Conservation (phyloP, 2,113 vertebrate species). For the Sisor rabdophorus region DNA sequence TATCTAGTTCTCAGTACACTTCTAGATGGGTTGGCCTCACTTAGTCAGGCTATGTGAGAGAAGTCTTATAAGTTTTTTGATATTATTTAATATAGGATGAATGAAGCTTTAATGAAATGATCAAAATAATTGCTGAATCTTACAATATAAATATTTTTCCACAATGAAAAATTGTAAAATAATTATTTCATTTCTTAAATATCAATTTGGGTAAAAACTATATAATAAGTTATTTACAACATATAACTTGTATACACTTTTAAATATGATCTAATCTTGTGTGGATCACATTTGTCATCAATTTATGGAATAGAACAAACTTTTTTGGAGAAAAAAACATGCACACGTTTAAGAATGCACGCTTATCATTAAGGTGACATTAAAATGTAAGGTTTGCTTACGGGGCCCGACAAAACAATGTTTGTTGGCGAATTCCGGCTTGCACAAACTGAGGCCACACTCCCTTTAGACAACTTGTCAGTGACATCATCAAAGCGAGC, state of each 20-base stretch:
- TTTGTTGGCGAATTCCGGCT: constrained; percentile 51
- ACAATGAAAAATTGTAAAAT: too few relatives aligned
- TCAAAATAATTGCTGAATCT: neutral
- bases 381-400: neutral
- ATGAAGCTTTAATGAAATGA: neutral
- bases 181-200: too few relatives aligned
- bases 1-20: neutral
- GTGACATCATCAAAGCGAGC: constrained; percentile 74
- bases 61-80: too few relatives aligned
- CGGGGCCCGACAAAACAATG: neutral
- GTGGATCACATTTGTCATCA: neutral
- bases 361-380: neutral
- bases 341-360: neutral
- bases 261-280: neutral
- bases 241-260: neutral
- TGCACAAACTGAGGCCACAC: constrained; percentile 67
- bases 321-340: neutral
- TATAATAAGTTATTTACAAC: neutral
- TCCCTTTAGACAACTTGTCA: constrained; percentile 66
- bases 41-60: neutral
- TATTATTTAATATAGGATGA: neutral
- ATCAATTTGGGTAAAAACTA: too few relatives aligned
- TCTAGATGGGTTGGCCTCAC: neutral
- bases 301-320: too few relatives aligned
- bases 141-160: neutral